A percentile compares a stretch with the other conserved stretches of the same genome.
Evolutionary conservation across 2,888 invertebrate species (phyloP).

Genomic region (Laothoe populi): DNA sequence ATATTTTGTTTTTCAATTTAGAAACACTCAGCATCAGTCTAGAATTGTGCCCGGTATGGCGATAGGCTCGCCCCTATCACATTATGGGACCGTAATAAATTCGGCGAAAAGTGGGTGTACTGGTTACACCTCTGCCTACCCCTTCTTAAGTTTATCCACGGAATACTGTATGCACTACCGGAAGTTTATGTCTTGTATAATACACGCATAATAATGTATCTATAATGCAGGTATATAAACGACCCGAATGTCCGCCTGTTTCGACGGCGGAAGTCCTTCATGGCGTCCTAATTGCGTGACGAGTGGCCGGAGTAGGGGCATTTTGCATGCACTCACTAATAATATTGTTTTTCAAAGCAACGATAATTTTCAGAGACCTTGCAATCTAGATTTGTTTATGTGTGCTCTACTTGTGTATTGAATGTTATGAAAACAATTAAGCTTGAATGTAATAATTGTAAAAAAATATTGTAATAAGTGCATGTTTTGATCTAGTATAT

Average conservation of each 20-base stretch:
- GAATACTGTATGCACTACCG: too few relatives aligned
- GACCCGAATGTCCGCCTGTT: slow-evolving; percentile 35
- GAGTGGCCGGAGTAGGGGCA: slow-evolving; percentile 37
- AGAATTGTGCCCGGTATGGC: too few relatives aligned
- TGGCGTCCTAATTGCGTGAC: slow-evolving; percentile 56
- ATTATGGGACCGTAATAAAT: too few relatives aligned
- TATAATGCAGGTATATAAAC: not conserved
- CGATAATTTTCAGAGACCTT: slow-evolving; percentile 43
- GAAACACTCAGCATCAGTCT: too few relatives aligned
- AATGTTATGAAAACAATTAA: not conserved
- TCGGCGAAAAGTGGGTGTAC: too few relatives aligned
- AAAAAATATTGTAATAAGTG: not conserved
- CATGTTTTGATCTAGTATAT: not conserved
- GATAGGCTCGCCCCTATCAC: too few relatives aligned
- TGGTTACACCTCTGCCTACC: too few relatives aligned
- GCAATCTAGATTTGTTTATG: slow-evolving; percentile 30
- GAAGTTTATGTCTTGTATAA: too few relatives aligned
- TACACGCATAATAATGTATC: not conserved
- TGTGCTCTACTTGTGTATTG: slow-evolving; percentile 9
- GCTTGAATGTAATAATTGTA: not conserved
- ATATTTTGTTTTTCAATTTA: too few relatives aligned
- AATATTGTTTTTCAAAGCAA: slow-evolving; percentile 39
- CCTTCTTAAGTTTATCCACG: too few relatives aligned
- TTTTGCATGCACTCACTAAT: slow-evolving; percentile 41
- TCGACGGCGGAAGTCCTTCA: slow-evolving; percentile 58